Evolutionary conservation across 2,888 invertebrate genomes (phyloP), one percentile per base, ranked within the genome.

Genomic region (Allophyes oxyacanthae): DNA sequence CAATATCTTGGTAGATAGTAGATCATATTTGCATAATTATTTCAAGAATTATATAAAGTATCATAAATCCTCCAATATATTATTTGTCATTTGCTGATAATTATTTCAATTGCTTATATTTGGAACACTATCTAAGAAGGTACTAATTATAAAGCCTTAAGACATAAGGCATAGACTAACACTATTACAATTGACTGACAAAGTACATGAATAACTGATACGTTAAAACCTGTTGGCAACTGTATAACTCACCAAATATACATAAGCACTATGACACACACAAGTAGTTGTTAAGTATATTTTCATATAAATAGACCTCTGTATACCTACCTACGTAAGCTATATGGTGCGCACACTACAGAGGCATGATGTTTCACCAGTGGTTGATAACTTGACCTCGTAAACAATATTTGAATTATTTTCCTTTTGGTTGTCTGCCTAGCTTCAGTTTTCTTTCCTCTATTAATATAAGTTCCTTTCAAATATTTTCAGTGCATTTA

Each of bases 381-480:
- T 8, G 7, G 28, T 37, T 54, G 66, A 66, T 72, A 75, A 58
- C 14, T 54, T 26, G 38, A 55, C 67, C 75, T 72, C 55, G 62
- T 57, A 64, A 68, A 61, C 50, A 65, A 38, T 56, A 64, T 66
- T 61, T 33, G 33, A 59, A 66, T 43, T 34, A 58, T 74, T 75
- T 75, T 75, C 72, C 75, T 74, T 49, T 34, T 38, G 58, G 46
- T 58, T 52, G 58, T 52, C 44, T 6, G 33, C 25, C 38, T 30
- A 25, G 41, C 28, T 44, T 37, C 43, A 32, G 68, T 55, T 64
- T 65, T 68, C 56, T 51, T 40, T 52, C 25, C 52, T 32, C 1
- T 28, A 30, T 38, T 32, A 15, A 8, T 5, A 42, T 34, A 30
- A 14, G 6, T 8, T 15, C 28, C 20, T 32, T 10, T 6, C n/a